Evolutionary conservation across 2,888 invertebrate species (phyloP).

Genomic region (Cheilosia urbana): DNA sequence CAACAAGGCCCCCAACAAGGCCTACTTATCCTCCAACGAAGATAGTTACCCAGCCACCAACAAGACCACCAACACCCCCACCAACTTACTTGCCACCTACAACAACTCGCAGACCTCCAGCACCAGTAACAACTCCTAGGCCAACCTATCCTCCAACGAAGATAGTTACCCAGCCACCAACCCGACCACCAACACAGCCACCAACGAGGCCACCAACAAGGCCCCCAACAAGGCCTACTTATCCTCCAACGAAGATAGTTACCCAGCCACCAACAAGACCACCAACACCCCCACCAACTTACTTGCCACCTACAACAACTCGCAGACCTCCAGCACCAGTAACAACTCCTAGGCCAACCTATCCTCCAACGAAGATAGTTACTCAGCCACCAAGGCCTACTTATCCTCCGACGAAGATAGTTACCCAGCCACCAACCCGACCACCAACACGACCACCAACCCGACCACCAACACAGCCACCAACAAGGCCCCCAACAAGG

Average conservation of each 20-base stretch:
- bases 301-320: slow-evolving; percentile 45
- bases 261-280: slow-evolving; percentile 8
- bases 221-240: not conserved
- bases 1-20: slow-evolving; percentile 35
- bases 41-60: no score
- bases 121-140: slow-evolving; percentile 46
- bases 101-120: slow-evolving; percentile 16
- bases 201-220: slow-evolving; percentile 19
- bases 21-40: no score
- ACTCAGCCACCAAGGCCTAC: slow-evolving; percentile 2
- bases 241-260: no score
- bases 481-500: not conserved
- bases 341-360: not conserved
- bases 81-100: slow-evolving; percentile 11
- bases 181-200: slow-evolving; percentile 4
- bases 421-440: slow-evolving; percentile 9
- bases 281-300: slow-evolving; percentile 7
- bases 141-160: slow-evolving; percentile 25
- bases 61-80: slow-evolving; percentile 17
- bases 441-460: slow-evolving; percentile 33
- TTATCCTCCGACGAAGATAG: no score
- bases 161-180: slow-evolving; percentile 6
- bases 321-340: slow-evolving; percentile 28
- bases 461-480: slow-evolving; percentile 15
- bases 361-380: not conserved